Evolutionary conservation across 2,113 vertebrate species (phyloP), one percentile per base, ranked within the genome.

Genomic region (Melospiza melodia): DNA sequence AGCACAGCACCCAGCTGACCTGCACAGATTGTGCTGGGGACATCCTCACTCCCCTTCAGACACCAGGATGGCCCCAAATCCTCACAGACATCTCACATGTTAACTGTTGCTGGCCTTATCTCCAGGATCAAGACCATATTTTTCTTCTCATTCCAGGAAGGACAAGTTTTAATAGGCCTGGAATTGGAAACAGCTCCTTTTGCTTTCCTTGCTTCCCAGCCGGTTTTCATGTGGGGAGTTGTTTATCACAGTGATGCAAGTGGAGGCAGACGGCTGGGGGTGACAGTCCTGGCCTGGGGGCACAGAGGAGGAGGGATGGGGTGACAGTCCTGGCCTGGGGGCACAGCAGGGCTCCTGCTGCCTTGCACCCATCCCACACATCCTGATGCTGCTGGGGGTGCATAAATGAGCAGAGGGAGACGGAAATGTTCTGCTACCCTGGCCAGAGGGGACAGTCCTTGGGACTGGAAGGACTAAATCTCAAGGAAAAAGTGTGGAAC

Each of bases 151-250:
- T 94, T 96, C 84, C 86, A 93, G 86, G 76, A 92, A 94, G 80
- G 86, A 63, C 3, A 5, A 78, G 31, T 81, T 95, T 81, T 90
- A 95, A 94, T 57, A 75, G 79, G 43, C 44, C 39, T 35, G 41
- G 89, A 92, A 93, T 78, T 96, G 52, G 86, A 94, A 96, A 96
- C 91, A 95, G 65, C 48, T 92, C 72, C 57, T 31, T 43, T 92
- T 43, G 61, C 74, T 88, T 83, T 68, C 68, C 62, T n/a, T n/a
- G 58, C 62, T 79, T 91, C 79, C 85, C 75, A 69, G 73, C 68
- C 21, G 24, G 39, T 93, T 90, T 92, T 88, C 61, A 58, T 69
- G n/a, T 74, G 73, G 86, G 68, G 43, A 78, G 21, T 39, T 81
- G 57, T 66, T 94, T 63, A 69, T 57, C 4, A 5, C 55, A 90